phyloP scores from a whole-genome alignment of 1,140 invertebrate species.

The Aphidius ervi region DNA sequence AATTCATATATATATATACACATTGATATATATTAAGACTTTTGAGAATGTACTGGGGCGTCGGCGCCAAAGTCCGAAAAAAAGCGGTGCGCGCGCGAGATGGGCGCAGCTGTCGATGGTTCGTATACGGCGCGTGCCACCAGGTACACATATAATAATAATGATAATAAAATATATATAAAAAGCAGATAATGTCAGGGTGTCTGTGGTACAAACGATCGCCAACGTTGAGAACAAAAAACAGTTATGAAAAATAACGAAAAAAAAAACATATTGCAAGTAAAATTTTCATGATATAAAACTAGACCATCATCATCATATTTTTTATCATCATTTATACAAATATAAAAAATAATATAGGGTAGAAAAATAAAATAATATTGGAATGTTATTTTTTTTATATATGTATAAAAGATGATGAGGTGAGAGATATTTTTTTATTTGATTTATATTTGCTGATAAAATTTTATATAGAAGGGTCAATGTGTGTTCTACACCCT shows the following conservation, averaged over 20 bases:
- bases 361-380: slow-evolving; percentile 5
- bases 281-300: no score
- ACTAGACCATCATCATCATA: no score
- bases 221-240: slow-evolving; percentile 1
- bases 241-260: no score
- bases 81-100: slow-evolving; percentile 18
- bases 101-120: slow-evolving; percentile 46
- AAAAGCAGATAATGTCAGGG: slow-evolving; percentile 51
- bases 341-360: no score
- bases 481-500: no score
- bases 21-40: not conserved
- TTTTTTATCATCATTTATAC: no score
- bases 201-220: slow-evolving; percentile 23
- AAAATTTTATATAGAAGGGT: not conserved
- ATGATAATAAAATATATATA: slow-evolving; percentile 22
- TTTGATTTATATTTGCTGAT: not conserved
- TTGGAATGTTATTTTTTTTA: not conserved
- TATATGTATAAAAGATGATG: not conserved
- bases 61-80: not conserved
- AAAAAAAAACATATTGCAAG: no score
- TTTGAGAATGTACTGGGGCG: slow-evolving; percentile 4
- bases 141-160: slow-evolving; percentile 48
- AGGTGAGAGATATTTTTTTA: not conserved
- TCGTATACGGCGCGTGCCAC: slow-evolving; percentile 50
- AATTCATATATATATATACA: not conserved